Conservation (phyloP, 2,888 invertebrate species). For the Uloborus plumipes region DNA sequence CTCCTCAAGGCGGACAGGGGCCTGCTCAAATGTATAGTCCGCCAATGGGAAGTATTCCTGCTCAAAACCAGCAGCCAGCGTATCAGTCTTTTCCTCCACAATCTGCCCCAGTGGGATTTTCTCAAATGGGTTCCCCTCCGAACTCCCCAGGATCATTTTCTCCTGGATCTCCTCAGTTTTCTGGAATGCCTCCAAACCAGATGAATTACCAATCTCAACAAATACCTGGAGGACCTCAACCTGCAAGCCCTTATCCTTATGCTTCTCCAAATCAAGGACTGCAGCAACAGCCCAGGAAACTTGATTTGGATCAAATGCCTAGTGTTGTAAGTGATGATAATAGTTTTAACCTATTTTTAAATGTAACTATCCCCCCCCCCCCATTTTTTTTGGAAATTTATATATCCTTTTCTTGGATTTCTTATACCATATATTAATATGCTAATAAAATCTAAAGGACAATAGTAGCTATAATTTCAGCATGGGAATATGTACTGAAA, state of each 20-base stretch:
- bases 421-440: too few species aligned
- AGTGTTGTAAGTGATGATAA: conserved; percentile 81
- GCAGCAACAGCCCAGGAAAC: conserved; percentile 66
- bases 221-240: neutral
- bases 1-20: too few species aligned
- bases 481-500: too few species aligned
- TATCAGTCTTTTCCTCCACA: conserved; percentile 4
- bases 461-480: too few species aligned
- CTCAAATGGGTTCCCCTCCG: neutral
- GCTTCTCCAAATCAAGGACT: conserved; percentile 20
- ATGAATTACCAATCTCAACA: neutral
- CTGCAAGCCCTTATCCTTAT: conserved; percentile 30
- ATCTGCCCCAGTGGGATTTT: neutral
- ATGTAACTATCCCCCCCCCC: too few species aligned
- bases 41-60: too few species aligned
- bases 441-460: too few species aligned
- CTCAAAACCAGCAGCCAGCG: neutral
- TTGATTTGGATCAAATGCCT: conserved; percentile 95
- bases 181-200: neutral
- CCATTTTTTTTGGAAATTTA: too few species aligned
- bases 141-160: neutral
- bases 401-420: too few species aligned
- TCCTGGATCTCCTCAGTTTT: neutral
- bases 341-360: neutral
- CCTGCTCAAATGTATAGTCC: neutral